A percentile compares a stretch with the other conserved stretches of the same genome.
Conservation (phyloP, 2,797 vertebrate species). For the Notoglanidium macrostoma region DNA sequence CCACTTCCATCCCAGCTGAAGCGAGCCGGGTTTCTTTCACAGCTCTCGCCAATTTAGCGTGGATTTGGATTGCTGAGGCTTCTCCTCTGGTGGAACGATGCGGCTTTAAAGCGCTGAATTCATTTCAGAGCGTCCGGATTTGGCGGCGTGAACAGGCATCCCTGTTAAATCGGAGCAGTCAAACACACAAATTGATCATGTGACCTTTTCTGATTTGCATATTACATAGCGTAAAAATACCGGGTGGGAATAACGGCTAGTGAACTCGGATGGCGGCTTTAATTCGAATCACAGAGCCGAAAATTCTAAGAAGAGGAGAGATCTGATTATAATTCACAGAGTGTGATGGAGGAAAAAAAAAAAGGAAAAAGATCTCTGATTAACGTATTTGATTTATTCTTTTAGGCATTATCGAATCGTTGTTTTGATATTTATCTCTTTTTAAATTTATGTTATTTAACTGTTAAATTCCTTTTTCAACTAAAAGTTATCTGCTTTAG, state of each 20-base stretch:
- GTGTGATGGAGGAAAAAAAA: neutral
- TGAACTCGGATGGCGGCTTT: no score
- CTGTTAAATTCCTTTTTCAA: no score
- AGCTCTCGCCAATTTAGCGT: neutral
- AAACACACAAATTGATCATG: neutral
- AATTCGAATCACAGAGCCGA: neutral
- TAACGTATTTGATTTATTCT: neutral
- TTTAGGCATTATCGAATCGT: no score
- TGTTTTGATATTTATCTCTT: no score
- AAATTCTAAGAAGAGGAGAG: neutral
- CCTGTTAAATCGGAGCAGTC: neutral
- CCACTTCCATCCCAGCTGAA: neutral
- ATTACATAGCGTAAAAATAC: no score
- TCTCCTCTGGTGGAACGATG: neutral
- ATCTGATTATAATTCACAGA: neutral
- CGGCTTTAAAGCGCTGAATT: neutral
- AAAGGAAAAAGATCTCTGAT: neutral
- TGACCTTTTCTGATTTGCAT: neutral
- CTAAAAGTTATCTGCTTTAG: no score
- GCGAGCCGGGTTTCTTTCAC: neutral
- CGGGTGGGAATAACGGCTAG: neutral
- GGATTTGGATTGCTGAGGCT: neutral
- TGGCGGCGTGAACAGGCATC: no score
- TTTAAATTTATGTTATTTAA: no score
- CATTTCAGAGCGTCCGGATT: neutral